Evolutionary conservation across 2,888 invertebrate genomes (phyloP).

Genomic region (Chorisops tibialis): DNA sequence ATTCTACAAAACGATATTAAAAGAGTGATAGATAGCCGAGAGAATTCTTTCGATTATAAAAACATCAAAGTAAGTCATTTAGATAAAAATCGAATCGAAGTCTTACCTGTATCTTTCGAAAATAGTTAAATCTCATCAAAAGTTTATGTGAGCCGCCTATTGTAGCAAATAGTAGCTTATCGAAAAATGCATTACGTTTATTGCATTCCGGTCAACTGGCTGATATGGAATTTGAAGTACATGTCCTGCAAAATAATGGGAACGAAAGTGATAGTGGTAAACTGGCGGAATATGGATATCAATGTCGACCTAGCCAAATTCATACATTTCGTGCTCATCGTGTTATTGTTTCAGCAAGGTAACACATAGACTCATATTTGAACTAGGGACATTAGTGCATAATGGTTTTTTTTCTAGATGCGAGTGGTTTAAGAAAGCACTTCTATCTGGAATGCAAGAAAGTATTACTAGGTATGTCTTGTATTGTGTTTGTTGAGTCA

Average conservation of each 20-base stretch:
- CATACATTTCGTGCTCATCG: slow-evolving; percentile 59
- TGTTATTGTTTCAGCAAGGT: slow-evolving; percentile 60
- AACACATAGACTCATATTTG: too few species aligned
- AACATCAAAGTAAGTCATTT: slow-evolving; percentile 40
- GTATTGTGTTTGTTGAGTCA: neutral
- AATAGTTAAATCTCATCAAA: slow-evolving; percentile 55
- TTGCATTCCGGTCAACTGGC: slow-evolving; percentile 56
- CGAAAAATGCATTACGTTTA: slow-evolving; percentile 58
- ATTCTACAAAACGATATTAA: slow-evolving; percentile 40
- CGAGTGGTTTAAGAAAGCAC: slow-evolving; percentile 67
- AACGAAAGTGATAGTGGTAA: slow-evolving; percentile 5
- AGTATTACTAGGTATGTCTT: slow-evolving; percentile 60
- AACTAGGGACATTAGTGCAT: too few species aligned
- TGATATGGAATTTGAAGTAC: slow-evolving; percentile 66
- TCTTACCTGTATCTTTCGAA: too few species aligned
- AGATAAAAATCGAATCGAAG: too few species aligned
- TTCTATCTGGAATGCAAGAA: slow-evolving; percentile 68
- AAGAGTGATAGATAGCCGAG: slow-evolving; percentile 37
- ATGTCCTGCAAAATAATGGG: slow-evolving; percentile 36
- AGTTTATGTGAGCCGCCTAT: slow-evolving; percentile 61
- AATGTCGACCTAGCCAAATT: slow-evolving; percentile 37
- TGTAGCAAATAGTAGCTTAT: slow-evolving; percentile 57
- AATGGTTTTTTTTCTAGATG: slow-evolving; percentile 52
- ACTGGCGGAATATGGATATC: neutral
- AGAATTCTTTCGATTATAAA: slow-evolving; percentile 42